Base-by-base conservation (phyloP, 53 echinoderm and acorn worm genomes). In the Crossaster papposus region DNA sequence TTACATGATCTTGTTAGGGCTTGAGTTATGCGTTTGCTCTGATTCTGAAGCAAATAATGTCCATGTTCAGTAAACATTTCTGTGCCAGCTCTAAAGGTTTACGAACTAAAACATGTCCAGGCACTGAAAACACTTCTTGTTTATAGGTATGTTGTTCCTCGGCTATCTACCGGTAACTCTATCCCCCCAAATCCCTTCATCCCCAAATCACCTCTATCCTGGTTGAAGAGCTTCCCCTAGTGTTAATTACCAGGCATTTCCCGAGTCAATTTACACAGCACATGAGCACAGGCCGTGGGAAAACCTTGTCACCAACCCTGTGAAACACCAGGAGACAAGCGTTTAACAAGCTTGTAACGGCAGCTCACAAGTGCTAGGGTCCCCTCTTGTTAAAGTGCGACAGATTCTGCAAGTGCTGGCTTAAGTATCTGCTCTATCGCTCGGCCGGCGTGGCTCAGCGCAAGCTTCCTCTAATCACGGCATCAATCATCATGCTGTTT, bases 231-330 rank as follows among this genome's bases (percentile, higher is more conserved):
- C 44, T 44, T 9, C 2, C 44, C 44, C 44, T 44, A n/a, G n/a
- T n/a, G 23, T 9, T 51, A 72, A 84, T 72, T 71, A 84, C 29
- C 72, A 84, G 84, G 84, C 72, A 72, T 72, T 72, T 84, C 72
- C 84, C 70, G 1, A 36, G 76, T 18, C 14, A 76, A 71, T 81
- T 34, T 15, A 12, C 63, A 44, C 38, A n/a, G 32, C 62, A 30
- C 74, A 4, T 34, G 34, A n/a, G 44, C 44, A 44, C 44, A 44
- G 44, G 44, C 44, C 9, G 44, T 44, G 44, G 6, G 6, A n/a
- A 36, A 62, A 64, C 51, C n/a, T 31, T 38, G 70, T 34, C 51
- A 36, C 28, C 35, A 83, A 24, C 53, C 51, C 31, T 72, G 24
- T 70, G 30, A 84, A 31, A 84, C 72, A 52, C 36, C 10, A 30